A percentile compares a stretch with the other conserved stretches of the same genome.
These are phyloP conservation scores for Oryzias javanicus DNA, from an alignment of 2,113 vertebrate genomes.

Conservation along the genomic window DNA sequence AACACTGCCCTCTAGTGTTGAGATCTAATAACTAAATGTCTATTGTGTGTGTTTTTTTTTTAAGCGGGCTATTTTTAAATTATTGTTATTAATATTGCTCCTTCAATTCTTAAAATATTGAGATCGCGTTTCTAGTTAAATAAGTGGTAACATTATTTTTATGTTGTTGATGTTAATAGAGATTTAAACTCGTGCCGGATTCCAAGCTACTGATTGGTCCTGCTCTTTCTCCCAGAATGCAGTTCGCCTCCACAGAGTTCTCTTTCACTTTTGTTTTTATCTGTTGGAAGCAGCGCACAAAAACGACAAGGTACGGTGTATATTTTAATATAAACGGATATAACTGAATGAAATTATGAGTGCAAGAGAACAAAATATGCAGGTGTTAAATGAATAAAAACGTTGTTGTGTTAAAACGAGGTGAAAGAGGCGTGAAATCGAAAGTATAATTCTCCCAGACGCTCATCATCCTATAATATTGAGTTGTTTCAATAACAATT, in stretches of 20 bases:
- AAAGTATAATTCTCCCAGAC: conserved; percentile 13
- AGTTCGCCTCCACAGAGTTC: conserved; percentile 29
- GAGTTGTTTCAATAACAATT: neutral
- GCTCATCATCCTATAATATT: neutral
- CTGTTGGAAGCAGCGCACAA: neutral
- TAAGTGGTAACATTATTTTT: accelerated
- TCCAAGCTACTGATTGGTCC: neutral
- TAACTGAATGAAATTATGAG: neutral
- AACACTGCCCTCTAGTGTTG: too few relatives aligned
- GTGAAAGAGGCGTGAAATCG: conserved; percentile 8
- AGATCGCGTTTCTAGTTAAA: too few relatives aligned
- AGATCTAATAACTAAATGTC: too few relatives aligned
- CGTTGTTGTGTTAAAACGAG: neutral
- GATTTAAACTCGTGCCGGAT: neutral
- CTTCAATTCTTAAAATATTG: too few relatives aligned
- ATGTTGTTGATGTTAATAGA: neutral
- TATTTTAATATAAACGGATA: too few relatives aligned
- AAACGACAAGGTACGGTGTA: conserved; percentile 17
- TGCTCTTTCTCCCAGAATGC: conserved; percentile 45
- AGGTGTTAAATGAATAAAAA: neutral
- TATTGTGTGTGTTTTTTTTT: too few relatives aligned
- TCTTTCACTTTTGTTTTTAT: conserved; percentile 47
- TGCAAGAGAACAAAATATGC: neutral
- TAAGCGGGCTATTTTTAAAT: too few relatives aligned
- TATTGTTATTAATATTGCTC: too few relatives aligned